Base-by-base conservation (phyloP, 2,797 vertebrate species). In the Caiman crocodilus region DNA sequence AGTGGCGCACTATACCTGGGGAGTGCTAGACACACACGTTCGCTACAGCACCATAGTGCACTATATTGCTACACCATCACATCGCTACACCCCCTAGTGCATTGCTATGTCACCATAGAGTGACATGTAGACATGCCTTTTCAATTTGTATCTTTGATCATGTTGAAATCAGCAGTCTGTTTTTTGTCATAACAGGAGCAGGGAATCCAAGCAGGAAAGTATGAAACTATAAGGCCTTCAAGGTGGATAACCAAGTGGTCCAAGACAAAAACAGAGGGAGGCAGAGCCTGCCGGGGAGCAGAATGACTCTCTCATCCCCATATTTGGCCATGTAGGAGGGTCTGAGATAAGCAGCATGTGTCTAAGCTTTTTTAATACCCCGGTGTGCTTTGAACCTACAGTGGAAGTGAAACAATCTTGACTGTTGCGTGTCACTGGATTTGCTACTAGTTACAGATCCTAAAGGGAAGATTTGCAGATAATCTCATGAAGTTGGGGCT, bases 101-200 rank as follows among this genome's bases (percentile, higher is more conserved):
- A 50, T 50, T 50, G 42, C 42, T 50, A 10, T 50, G 42, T 50
- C 42, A 10, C 42, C 42, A 50, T 50, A 50, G 42, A 50, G 42
- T 50, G 42, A 50, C 42, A 50, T 50, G 42, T 50, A 50, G 42
- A 50, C 42, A 50, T 50, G 42, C 42, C 42, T 10, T 50, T 50
- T 50, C 42, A 96, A 92, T 74, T 87, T 93, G 61, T 81, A 8
- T 88, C 91, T 80, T 94, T 94, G 88, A 92, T 93, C 85, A 94
- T 64, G 23, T 79, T n/a, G 28, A 84, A 75, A 91, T 75, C 69
- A 74, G 50, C 10, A 59, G 28, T 20, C 6, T 57, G 56, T 21
- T 35, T 65, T 42, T 50, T 8, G 18, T 21, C 64, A 75, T 28
- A 79, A 88, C 82, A 82, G 69, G 71, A 82, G 87, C 15, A 14